Percentiles rank a stretch among this genome's conserved stretches.
Conservation (phyloP, 2,888 invertebrate genomes). For the Serrognathus titanus region DNA sequence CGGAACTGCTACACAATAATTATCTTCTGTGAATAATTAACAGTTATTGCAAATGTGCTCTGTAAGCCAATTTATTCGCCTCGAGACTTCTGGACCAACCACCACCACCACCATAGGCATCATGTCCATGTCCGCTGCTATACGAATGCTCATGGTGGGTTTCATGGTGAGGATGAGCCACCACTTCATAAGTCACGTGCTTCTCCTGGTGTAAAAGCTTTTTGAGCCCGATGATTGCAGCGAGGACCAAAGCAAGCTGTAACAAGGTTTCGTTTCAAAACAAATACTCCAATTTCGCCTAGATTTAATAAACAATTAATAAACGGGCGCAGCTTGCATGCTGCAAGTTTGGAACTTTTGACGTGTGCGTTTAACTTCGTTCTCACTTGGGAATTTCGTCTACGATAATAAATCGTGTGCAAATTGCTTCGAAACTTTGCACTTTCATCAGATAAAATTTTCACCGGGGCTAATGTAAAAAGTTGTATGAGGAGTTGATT, state of each 20-base stretch:
- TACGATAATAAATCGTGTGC: too few relatives aligned
- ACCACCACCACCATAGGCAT: conserved; percentile 61
- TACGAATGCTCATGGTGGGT: conserved; percentile 54
- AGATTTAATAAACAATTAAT: too few relatives aligned
- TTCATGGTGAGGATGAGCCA: conserved; percentile 66
- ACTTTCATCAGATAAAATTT: too few relatives aligned
- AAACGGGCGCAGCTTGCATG: too few relatives aligned
- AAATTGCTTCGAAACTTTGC: too few relatives aligned
- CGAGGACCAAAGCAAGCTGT: conserved; percentile 71
- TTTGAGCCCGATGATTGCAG: conserved; percentile 78
- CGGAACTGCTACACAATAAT: conserved; percentile 18
- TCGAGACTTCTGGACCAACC: conserved; percentile 56
- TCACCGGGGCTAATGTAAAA: too few relatives aligned
- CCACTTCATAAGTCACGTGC: conserved; percentile 73
- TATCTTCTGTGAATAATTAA: conserved; percentile 6
- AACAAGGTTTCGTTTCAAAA: conserved; percentile 18
- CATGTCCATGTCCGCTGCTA: conserved; percentile 43
- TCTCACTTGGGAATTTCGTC: too few relatives aligned
- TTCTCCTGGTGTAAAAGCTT: conserved; percentile 74
- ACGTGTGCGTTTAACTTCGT: too few relatives aligned
- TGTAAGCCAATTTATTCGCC: conserved; percentile 62
- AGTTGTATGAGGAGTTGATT: too few relatives aligned
- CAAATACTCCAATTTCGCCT: too few relatives aligned
- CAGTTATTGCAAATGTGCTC: conserved; percentile 53
- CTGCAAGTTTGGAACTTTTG: too few relatives aligned